These are phyloP conservation scores for Carposina sasakii DNA, from an alignment of 1,140 invertebrate genomes.

Conservation along the genomic window DNA sequence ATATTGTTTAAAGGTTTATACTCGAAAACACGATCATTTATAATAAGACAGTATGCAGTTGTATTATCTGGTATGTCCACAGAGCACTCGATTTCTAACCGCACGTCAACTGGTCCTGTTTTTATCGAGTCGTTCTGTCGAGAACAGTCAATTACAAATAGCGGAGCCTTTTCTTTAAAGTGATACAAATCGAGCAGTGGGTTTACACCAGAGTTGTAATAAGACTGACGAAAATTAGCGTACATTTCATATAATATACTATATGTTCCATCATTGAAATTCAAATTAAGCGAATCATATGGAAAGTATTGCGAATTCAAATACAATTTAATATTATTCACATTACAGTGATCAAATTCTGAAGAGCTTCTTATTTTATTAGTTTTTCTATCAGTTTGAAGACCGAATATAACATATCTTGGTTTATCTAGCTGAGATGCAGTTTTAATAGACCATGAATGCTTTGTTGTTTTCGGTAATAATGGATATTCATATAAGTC, in stretches of 20 bases:
- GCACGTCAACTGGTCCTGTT: conserved; percentile 19
- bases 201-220: conserved; percentile 2
- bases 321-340: conserved; percentile 11
- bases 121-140: conserved; percentile 18
- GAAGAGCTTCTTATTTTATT: conserved; percentile 7
- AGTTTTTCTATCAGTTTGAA: conserved; percentile 12
- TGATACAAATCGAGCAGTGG: conserved; percentile 5
- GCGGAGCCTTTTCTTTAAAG: conserved; percentile 12
- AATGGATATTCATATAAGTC: conserved; percentile 48
- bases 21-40: conserved; percentile 25
- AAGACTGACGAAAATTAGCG: conserved; percentile 19
- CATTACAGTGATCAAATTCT: conserved; percentile 11
- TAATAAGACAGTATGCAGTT: conserved; percentile 25
- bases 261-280: conserved; percentile 16
- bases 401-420: conserved; percentile 22
- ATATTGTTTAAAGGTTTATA: conserved; percentile 25
- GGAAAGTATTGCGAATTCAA: conserved; percentile 18
- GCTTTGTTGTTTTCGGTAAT: conserved; percentile 29
- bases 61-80: conserved; percentile 23
- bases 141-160: conserved; percentile 15
- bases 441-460: conserved; percentile 40
- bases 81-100: conserved; percentile 20
- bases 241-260: conserved; percentile 18
- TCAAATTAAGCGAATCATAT: conserved; percentile 9
- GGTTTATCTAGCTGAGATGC: conserved; percentile 34